Evolutionary conservation across 2,888 invertebrate genomes (phyloP).

Genomic region (Temnothorax ravouxi): DNA sequence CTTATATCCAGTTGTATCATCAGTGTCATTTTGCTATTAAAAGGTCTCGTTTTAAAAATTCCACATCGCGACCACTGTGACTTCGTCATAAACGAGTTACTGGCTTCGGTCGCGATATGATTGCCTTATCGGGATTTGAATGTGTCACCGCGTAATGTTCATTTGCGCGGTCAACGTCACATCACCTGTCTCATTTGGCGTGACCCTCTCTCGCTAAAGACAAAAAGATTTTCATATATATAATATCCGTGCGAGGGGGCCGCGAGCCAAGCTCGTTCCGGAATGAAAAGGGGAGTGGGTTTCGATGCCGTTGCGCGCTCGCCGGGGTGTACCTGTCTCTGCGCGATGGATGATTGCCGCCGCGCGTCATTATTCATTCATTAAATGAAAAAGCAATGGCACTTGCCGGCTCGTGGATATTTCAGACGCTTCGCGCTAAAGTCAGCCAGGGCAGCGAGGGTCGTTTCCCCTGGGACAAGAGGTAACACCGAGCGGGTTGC

Average conservation of each 20-base stretch:
- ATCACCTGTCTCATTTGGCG: constrained; percentile 46
- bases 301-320: constrained; percentile 26
- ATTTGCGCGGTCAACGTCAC: constrained; percentile 32
- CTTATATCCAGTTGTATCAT: constrained; percentile 15
- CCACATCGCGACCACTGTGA: not conserved
- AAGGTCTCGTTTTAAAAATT: not conserved
- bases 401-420: constrained; percentile 71
- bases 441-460: constrained; percentile 62
- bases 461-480: constrained; percentile 66
- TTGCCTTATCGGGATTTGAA: constrained; percentile 49
- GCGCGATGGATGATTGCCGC: constrained; percentile 64
- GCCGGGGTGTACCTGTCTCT: constrained; percentile 47
- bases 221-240: constrained; percentile 35
- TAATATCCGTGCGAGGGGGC: constrained; percentile 17
- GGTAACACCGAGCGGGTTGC: constrained; percentile 67
- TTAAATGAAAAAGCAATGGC: constrained; percentile 69
- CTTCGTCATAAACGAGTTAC: constrained; percentile 26
- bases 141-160: constrained; percentile 30
- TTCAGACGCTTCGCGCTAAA: constrained; percentile 67
- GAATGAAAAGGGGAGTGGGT: constrained; percentile 53
- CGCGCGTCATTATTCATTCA: constrained; percentile 74
- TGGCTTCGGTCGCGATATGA: constrained; percentile 22
- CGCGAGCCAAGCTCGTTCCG: constrained; percentile 32
- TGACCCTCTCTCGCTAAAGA: constrained; percentile 18
- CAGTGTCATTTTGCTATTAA: not conserved